A percentile compares a stretch with the other conserved stretches of the same genome.
Evolutionary conservation across 2,797 vertebrate species (phyloP).

Genomic region (Cyclura pinguis): DNA sequence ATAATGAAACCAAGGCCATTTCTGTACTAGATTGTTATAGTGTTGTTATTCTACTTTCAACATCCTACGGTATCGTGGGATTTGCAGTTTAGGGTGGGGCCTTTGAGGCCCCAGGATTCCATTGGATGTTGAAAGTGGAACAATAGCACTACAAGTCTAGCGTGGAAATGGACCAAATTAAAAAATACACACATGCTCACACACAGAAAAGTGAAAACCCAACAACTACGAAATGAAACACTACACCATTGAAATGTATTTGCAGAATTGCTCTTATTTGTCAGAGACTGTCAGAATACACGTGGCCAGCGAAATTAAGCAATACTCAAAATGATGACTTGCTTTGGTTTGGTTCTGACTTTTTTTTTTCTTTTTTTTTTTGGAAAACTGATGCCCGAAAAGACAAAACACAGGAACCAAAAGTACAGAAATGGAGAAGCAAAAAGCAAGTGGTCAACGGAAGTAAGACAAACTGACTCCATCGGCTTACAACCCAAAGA

Average conservation of each 20-base stretch:
- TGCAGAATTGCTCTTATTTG: neutral
- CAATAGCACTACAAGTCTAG: no score
- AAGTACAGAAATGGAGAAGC: neutral
- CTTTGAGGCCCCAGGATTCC: no score
- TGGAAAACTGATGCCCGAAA: neutral
- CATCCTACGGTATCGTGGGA: no score
- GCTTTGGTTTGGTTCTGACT: neutral
- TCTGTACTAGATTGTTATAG: no score
- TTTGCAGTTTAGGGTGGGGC: no score
- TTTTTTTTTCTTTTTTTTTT: neutral
- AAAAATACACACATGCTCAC: no score
- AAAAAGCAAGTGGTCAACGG: neutral
- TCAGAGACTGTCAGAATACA: neutral
- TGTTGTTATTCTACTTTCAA: no score
- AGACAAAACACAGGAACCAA: neutral
- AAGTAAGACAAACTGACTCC: neutral
- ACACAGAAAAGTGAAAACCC: no score
- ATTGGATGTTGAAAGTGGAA: no score
- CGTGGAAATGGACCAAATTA: no score
- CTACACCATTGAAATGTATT: neutral
- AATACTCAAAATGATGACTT: neutral
- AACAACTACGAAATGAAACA: neutral
- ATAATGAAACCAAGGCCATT: no score
- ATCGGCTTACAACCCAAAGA: neutral
- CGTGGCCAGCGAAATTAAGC: no score